phyloP scores from a whole-genome alignment of 2,113 vertebrate genomes.

The Ramphastos sulfuratus region DNA sequence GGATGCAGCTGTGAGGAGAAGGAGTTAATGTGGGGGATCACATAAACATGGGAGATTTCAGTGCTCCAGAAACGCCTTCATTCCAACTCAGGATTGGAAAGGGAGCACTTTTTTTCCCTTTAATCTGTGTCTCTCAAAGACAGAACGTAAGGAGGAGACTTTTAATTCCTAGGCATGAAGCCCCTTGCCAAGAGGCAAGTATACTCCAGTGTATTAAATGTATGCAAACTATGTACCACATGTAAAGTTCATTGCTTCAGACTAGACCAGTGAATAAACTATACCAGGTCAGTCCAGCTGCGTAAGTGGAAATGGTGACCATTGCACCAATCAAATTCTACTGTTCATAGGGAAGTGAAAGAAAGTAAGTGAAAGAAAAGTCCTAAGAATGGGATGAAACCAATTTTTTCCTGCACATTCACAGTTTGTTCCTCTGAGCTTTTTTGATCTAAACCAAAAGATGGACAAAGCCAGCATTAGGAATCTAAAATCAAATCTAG shows the following conservation, averaged over 20 bases:
- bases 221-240: rapidly evolving
- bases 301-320: neutral
- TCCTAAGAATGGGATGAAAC: rapidly evolving
- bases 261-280: neutral
- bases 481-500: neutral
- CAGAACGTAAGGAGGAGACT: neutral
- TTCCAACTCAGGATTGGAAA: neutral
- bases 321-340: neutral
- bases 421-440: neutral
- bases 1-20: neutral
- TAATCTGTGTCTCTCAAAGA: neutral
- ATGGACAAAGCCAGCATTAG: neutral
- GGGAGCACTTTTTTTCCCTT: neutral
- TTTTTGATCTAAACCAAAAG: neutral
- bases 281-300: neutral
- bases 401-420: neutral
- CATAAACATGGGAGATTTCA: neutral
- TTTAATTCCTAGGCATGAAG: neutral
- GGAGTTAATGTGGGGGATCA: neutral
- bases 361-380: neutral
- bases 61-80: neutral
- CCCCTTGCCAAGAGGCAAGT: neutral
- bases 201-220: neutral
- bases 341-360: neutral
- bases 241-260: neutral